Base-by-base conservation (phyloP, 2,797 vertebrate genomes). In the Arctocebus calabarensis region DNA sequence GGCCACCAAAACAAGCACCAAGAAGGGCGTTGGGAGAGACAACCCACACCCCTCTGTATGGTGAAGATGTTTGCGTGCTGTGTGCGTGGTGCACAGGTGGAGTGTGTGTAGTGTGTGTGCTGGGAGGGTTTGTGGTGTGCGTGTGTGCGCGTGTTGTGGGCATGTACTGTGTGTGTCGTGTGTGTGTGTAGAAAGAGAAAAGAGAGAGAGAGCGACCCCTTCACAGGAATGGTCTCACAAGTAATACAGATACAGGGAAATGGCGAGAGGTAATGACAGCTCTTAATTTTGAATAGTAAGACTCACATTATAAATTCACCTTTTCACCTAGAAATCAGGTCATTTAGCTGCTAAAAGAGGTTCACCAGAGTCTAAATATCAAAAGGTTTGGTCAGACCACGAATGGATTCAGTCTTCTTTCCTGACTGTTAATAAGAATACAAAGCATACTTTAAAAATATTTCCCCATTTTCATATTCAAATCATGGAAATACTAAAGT, bases 1-100 rank as follows among this genome's bases (percentile, higher is more conserved):
- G 22, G 55, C 7, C 11, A 5, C n/a, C 25, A 4, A 81, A 27
- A 43, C 25, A 43, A 22, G 29, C 0, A 48, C 4, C 3, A 1
- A 23, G 48, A 16, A 62, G n/a, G 43, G 1, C 2, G 2, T 23
- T 55, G 17, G 20, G 59, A 73, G 45, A 4, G 13, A 22, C 0
- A 0, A 13, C 32, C 37, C 20, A 66, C 64, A 62, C 0, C 0
- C 32, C 11, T 64, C 55, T 64, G 10, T 22, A 27, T 7, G 0
- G 57, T 40, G 32, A 29, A 52, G 20, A 34, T 45, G 5, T 12
- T 57, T n/a, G 16, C 34, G 37, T 34, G 48, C 48, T 48, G 48
- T 48, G 48, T 48, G 12, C 12, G 0, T 48, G 48, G 48, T 48
- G 48, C 14, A 12, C 45, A 48, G 12, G 43, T 43, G 43, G 43